Percentiles rank a stretch among this genome's conserved stretches.
Evolutionary conservation across 2,888 invertebrate genomes (phyloP).

Genomic region (Pristionchus maxplancki): DNA sequence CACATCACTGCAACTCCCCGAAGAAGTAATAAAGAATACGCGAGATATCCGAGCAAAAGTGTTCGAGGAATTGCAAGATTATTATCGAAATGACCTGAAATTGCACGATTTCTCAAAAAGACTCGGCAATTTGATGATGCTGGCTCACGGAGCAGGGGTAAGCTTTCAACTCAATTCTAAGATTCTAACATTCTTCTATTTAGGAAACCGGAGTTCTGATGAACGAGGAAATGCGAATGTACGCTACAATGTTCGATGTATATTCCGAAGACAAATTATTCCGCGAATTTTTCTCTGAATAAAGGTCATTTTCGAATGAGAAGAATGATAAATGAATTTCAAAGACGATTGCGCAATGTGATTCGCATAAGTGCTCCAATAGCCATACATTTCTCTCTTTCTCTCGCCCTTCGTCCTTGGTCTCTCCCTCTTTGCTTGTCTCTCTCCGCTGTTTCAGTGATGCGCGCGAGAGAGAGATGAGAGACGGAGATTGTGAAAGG

Average conservation of each 20-base stretch:
- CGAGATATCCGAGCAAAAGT: neutral
- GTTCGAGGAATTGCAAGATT: neutral
- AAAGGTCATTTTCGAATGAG: neutral
- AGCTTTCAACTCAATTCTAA: too few relatives aligned
- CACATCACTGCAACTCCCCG: neutral
- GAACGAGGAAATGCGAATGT: neutral
- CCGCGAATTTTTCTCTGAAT: neutral
- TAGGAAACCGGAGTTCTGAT: neutral
- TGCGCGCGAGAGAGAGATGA: neutral
- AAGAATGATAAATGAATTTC: too few relatives aligned
- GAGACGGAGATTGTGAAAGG: neutral
- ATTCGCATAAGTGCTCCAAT: too few relatives aligned
- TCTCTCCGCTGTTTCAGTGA: neutral
- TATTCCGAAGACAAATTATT: neutral
- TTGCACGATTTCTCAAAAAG: neutral
- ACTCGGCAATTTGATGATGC: slow-evolving; percentile 16
- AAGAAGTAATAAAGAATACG: neutral
- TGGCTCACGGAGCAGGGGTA: neutral
- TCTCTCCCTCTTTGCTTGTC: neutral
- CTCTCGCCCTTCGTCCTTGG: too few relatives aligned
- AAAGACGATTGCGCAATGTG: too few relatives aligned
- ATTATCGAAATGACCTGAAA: neutral
- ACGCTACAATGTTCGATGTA: neutral
- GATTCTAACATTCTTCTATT: too few relatives aligned
- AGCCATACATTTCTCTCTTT: too few relatives aligned